Base-by-base conservation (phyloP, 2,113 vertebrate genomes). In the Sakesphorus luctuosus region DNA sequence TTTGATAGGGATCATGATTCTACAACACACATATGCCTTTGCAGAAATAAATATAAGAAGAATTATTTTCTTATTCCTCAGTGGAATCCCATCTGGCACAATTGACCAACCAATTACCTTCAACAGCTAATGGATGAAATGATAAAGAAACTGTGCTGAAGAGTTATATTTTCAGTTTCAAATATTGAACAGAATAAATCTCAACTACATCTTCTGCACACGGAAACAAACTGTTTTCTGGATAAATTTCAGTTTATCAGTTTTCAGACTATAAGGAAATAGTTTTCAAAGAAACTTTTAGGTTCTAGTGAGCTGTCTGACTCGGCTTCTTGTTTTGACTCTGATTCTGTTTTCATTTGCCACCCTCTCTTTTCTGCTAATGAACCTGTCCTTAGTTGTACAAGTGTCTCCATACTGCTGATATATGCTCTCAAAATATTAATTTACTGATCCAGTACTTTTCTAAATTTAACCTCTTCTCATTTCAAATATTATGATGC, bases 71-170 rank as follows among this genome's bases (percentile, higher is more conserved):
- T 53, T 89, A 14, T 89, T 87, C 62, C 84, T 49, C 56, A 81
- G 35, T 85, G 87, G 73, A 94, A 91, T 94, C 43, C 93, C 91
- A 95, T 89, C 87, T 96, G 95, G 81, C 44, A 58, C 44, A 84
- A 83, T 58, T 95, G 79, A 91, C 78, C 0, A 18, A 94, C 84
- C 66, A 91, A 84, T 91, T 95, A 88, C 50, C 38, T 76, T 83
- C 75, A 80, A 46, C 55, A 69, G 40, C 36, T 90, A 87, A 65
- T 79, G 59, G 52, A 79, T 66, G 26, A 83, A 83, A 83, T 62
- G 9, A 76, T 65, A 86, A 79, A 75, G 77, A 87, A 91, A 49
- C 18, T 84, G 31, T 82, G 25, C 35, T 2, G 8, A 92, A 78
- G 18, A 47, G 84, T 74, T 80, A 4, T 46, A 17, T 31, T 89